phyloP scores from a whole-genome alignment of 2,888 invertebrate species.

The Mayetiola destructor region DNA sequence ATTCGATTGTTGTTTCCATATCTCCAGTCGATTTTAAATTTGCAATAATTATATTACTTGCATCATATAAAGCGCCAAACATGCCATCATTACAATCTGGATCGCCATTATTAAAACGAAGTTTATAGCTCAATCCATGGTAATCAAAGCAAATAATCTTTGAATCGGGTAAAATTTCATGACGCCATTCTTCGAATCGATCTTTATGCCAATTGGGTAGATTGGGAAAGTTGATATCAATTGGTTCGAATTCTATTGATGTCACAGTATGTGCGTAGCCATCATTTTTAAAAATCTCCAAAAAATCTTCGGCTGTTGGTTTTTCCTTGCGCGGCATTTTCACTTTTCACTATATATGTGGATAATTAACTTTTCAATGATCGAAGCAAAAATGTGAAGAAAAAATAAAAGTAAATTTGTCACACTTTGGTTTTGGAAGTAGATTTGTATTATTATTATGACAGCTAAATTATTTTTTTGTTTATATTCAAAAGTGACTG shows the following conservation, averaged over 20 bases:
- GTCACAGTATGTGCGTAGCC: neutral
- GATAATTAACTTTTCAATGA: too few relatives aligned
- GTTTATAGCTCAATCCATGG: neutral
- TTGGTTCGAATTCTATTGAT: neutral
- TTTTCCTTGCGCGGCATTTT: too few relatives aligned
- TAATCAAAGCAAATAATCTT: neutral
- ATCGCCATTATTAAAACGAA: neutral
- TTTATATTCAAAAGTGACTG: too few relatives aligned
- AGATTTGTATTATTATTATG: too few relatives aligned
- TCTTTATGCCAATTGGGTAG: neutral
- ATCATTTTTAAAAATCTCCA: neutral
- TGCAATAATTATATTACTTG: neutral
- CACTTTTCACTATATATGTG: too few relatives aligned
- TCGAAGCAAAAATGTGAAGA: too few relatives aligned
- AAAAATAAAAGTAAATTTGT: too few relatives aligned
- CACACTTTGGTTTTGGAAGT: too few relatives aligned
- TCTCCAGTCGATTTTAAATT: neutral
- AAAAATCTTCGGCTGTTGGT: neutral
- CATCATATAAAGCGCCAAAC: constrained; percentile 1
- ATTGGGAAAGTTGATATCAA: neutral
- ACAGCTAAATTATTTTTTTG: too few relatives aligned
- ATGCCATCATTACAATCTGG: constrained; percentile 8
- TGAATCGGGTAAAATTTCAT: neutral
- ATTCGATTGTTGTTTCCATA: constrained; percentile 8
- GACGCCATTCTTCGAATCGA: neutral